phyloP scores from a whole-genome alignment of 2,797 vertebrate species.

The Falco peregrinus region DNA sequence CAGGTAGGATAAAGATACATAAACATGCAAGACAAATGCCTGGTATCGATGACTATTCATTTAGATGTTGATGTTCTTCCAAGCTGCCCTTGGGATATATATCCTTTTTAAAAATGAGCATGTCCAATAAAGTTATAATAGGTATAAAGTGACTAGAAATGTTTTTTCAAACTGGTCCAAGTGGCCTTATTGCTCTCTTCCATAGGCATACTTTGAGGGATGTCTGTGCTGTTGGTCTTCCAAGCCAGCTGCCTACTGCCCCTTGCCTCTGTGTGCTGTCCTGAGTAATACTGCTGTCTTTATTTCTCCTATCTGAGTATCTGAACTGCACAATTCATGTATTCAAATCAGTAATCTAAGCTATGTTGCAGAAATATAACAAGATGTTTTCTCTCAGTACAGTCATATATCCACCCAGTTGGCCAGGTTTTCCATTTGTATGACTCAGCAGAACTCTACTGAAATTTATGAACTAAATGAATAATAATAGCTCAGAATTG shows the following conservation, averaged over 20 bases:
- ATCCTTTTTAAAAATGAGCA: neutral
- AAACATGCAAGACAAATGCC: neutral
- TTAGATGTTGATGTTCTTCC: neutral
- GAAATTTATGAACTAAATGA: slow-evolving; percentile 26
- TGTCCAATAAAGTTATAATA: neutral
- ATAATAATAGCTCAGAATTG: slow-evolving; percentile 26
- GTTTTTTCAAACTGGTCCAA: neutral
- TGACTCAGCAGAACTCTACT: slow-evolving; percentile 14
- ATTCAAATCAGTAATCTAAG: neutral
- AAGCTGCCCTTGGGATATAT: neutral
- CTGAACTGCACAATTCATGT: neutral
- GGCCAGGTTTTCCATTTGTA: neutral
- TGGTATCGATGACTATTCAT: neutral
- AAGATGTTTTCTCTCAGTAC: neutral
- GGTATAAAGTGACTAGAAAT: neutral
- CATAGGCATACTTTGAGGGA: neutral
- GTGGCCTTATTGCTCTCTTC: neutral
- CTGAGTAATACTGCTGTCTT: neutral
- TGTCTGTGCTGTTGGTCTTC: neutral
- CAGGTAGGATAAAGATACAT: neutral
- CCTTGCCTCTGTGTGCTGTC: neutral
- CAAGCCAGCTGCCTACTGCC: neutral
- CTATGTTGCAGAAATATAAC: neutral
- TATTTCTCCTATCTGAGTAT: neutral
- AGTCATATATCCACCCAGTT: neutral